phyloP scores from a whole-genome alignment of 92 coral and sea anemone genomes.

The Actinostola sp. region DNA sequence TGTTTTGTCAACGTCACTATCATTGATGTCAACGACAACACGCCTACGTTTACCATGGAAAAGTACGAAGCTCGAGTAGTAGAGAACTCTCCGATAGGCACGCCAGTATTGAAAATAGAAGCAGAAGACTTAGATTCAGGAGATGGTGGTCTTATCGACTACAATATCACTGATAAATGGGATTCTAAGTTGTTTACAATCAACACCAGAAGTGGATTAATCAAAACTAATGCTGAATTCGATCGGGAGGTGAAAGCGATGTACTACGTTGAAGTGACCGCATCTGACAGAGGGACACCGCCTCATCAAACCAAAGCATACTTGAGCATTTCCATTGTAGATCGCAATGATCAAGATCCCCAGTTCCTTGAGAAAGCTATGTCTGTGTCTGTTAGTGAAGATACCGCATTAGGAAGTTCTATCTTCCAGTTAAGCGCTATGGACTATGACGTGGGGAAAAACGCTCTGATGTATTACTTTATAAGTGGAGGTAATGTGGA shows the following conservation, averaged over 20 bases:
- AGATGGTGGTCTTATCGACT: conserved; percentile 36
- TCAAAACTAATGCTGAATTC: conserved; percentile 56
- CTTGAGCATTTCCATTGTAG: conserved; percentile 55
- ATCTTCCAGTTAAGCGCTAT: conserved; percentile 45
- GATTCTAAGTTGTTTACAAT: conserved; percentile 50
- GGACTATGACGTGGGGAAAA: conserved; percentile 70
- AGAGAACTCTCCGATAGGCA: conserved; percentile 71
- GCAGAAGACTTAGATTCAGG: conserved; percentile 79
- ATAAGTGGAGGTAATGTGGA: conserved; percentile 73
- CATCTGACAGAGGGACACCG: conserved; percentile 62
- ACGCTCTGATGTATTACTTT: conserved; percentile 53
- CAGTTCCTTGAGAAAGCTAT: conserved; percentile 48
- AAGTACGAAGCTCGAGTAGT: conserved; percentile 56
- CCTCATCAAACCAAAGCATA: conserved; percentile 29
- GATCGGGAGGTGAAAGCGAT: conserved; percentile 54
- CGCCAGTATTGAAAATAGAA: conserved; percentile 55
- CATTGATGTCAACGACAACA: conserved; percentile 76
- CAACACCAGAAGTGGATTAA: conserved; percentile 52
- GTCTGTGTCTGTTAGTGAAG: conserved; percentile 63
- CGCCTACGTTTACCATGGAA: conserved; percentile 70
- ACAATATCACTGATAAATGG: conserved; percentile 17
- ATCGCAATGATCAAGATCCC: conserved; percentile 77
- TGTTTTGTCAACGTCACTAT: conserved; percentile 69
- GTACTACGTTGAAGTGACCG: conserved; percentile 52
- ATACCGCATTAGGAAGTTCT: conserved; percentile 49